Evolutionary conservation across 2,797 vertebrate genomes (phyloP), one percentile per base, ranked within the genome.

Genomic region (Syngnathus rostellatus): DNA sequence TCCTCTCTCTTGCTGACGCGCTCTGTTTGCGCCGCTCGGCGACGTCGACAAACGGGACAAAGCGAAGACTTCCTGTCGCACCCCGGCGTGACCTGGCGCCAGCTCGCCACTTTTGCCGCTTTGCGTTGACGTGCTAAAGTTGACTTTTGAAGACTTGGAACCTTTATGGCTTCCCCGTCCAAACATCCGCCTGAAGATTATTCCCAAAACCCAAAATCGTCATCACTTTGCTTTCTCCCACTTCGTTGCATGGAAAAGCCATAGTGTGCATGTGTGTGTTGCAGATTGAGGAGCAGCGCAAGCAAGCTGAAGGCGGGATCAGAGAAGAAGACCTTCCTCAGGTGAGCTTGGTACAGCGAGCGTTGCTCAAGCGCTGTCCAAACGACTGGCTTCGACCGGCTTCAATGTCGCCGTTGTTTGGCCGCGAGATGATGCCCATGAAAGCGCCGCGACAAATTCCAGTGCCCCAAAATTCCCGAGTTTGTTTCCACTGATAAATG

Each of bases 61-160:
- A 45, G 45, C 37, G 23, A 55, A 67, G 69, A 64, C 68, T 73
- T 73, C 72, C 74, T 74, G 68, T 74, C 16, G 39, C 70, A 69
- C 75, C 1, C 62, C 38, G 43, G 46, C 71, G 77, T 72, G 78
- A 80, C 54, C 72, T 68, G 31, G 19, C 55, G n/a, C 46, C 2
- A 6, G 39, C 8, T 25, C 31, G 38, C 62, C 70, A 43, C 45
- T 77, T 3, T 31, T 40, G 6, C 21, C 23, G 17, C 16, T 62
- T 68, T 16, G 40, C 21, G 41, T 74, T 76, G 65, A 46, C 54
- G 50, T 75, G 71, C 23, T 69, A 62, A 72, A 23, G n/a, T 51
- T 21, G 50, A 51, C 8, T 14, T 21, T 72, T 70, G 31, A 31
- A 31, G 31, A 31, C 31, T 31, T 31, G 3, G 3, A 31, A 31